Percentiles rank a stretch among this genome's conserved stretches.
These are phyloP conservation scores for Anhinga anhinga DNA, from an alignment of 2,113 vertebrate species.

Conservation along the genomic window DNA sequence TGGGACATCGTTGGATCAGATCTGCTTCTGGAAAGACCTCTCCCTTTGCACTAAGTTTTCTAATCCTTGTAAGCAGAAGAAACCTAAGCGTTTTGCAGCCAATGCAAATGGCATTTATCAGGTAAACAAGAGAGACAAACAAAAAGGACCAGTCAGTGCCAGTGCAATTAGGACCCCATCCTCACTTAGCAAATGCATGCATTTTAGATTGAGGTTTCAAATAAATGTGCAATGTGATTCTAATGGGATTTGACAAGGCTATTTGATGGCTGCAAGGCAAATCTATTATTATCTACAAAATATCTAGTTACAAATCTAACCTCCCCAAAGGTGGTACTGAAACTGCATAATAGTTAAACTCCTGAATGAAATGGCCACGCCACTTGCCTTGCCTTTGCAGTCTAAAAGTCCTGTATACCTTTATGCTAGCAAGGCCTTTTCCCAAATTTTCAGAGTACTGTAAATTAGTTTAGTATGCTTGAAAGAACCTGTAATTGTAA, in stretches of 20 bases:
- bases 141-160: background rate
- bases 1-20: constrained; percentile 42
- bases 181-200: constrained; percentile 53
- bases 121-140: constrained; percentile 42
- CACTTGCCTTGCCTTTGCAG: constrained; percentile 60
- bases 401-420: constrained; percentile 45
- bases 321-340: background rate
- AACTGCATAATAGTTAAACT: background rate
- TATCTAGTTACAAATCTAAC: constrained; percentile 49
- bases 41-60: constrained; percentile 13
- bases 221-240: constrained; percentile 50
- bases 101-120: constrained; percentile 12
- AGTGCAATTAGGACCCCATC: constrained; percentile 52
- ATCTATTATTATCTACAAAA: constrained; percentile 62
- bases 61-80: constrained; percentile 45
- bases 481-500: constrained; percentile 87
- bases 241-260: constrained; percentile 67
- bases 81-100: constrained; percentile 2
- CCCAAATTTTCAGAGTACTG: constrained; percentile 80
- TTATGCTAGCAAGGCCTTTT: constrained; percentile 67
- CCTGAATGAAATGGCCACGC: constrained; percentile 41
- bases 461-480: constrained; percentile 87
- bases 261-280: constrained; percentile 51
- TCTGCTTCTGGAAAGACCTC: constrained; percentile 45
- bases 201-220: constrained; percentile 24